Conservation (phyloP, 2,888 invertebrate species). For the Mythimna lalbum region DNA sequence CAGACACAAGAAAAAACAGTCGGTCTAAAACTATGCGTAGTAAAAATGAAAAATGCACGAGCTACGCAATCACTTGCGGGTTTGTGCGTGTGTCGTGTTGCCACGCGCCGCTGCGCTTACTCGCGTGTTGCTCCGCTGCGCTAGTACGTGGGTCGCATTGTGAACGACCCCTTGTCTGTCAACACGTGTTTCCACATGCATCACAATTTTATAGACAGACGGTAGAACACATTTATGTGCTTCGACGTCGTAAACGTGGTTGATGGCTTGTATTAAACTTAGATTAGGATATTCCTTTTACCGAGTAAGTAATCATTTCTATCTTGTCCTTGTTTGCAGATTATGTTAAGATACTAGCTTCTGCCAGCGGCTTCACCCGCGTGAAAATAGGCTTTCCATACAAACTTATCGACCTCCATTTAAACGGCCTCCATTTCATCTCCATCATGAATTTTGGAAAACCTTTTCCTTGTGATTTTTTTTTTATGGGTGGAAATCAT, state of each 20-base stretch:
- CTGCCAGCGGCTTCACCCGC: too few species aligned
- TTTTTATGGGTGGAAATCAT: too few species aligned
- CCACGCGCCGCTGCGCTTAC: not conserved
- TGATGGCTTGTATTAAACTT: constrained; percentile 9
- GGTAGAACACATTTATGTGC: constrained; percentile 16
- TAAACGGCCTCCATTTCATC: too few species aligned
- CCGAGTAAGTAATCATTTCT: not conserved
- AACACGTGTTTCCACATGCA: constrained; percentile 14
- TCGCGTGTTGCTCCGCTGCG: not conserved
- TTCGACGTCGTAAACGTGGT: constrained; percentile 33
- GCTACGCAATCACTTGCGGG: not conserved
- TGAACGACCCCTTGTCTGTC: too few species aligned
- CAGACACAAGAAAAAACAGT: too few species aligned
- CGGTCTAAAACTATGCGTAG: too few species aligned
- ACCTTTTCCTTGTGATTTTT: too few species aligned
- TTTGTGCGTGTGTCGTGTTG: not conserved
- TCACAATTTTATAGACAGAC: constrained; percentile 19
- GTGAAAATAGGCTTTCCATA: too few species aligned
- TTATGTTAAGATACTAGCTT: not conserved
- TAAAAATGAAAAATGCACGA: not conserved
- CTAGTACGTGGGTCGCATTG: constrained; percentile 13
- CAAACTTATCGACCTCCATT: too few species aligned
- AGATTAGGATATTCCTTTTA: constrained; percentile 8
- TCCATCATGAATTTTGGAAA: too few species aligned
- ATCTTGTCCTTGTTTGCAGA: not conserved